phyloP scores from a whole-genome alignment of 2,113 vertebrate genomes.

The Anoura caudifer region DNA sequence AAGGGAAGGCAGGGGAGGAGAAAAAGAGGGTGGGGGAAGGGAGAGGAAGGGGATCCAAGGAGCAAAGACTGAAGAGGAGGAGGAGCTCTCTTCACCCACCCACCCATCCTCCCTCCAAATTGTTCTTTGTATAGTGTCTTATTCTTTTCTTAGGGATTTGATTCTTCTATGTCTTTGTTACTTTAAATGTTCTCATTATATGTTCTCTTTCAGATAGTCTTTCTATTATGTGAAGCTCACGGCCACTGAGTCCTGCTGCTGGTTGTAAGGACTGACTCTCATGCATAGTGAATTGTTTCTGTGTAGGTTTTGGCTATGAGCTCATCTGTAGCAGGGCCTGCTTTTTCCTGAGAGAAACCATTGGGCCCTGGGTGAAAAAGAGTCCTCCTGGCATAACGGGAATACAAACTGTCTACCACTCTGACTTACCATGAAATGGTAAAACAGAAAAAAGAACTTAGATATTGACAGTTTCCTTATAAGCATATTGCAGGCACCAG shows the following conservation, averaged over 20 bases:
- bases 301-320: neutral
- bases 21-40: neutral
- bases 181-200: neutral
- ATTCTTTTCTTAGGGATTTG: neutral
- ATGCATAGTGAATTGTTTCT: neutral
- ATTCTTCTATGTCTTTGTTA: neutral
- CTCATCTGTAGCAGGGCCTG: neutral
- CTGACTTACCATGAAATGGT: too few species aligned
- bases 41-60: neutral
- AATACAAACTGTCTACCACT: too few species aligned
- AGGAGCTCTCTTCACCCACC: neutral
- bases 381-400: neutral
- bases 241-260: neutral
- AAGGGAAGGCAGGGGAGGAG: neutral
- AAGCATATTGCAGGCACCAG: too few species aligned
- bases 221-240: neutral
- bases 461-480: too few species aligned
- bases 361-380: neutral
- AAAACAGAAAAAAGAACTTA: too few species aligned
- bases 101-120: neutral
- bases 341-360: neutral
- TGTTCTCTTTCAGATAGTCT: neutral
- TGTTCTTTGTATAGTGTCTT: neutral
- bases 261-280: neutral
- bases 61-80: neutral